Base-by-base conservation (phyloP, 1,140 invertebrate genomes). In the Ylistrum balloti region DNA sequence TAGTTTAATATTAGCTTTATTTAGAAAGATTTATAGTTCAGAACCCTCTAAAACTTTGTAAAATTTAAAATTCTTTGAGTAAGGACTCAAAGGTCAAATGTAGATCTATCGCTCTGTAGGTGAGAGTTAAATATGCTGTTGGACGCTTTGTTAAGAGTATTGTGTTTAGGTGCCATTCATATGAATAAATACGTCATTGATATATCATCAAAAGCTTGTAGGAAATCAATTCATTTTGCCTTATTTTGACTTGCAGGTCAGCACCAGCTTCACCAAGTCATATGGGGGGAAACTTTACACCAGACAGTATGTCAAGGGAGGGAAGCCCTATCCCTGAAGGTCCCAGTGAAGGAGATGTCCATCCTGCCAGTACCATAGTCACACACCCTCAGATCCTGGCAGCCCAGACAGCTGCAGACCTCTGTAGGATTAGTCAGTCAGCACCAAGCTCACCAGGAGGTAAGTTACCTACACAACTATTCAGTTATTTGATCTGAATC, bases 201-300 rank as follows among this genome's bases (percentile, higher is more conserved):
- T 45, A 17, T 17, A 45, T 9, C 41, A 45, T 45, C 9, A 7
- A 17, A 45, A 1, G 41, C 41, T 45, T 45, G 7, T 17, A 45
- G 1, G 41, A 45, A 45, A 13, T n/a, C 9, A 41, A 86, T 28
- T 91, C 34, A 17, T 20, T 20, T 48, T 85, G 0, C 5, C 17
- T 33, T 89, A 7, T 86, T 15, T 88, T 74, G 22, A 17, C 28
- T 5, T 89, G 20, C 88, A 98, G 98, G 96, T 99, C 98, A 96
- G 98, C 98, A 28, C 98, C 98, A 74, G 98, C 98, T 38, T 99
- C 98, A 86, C 98, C 98, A 45, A 99, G 98, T 95, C 98, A 99
- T 94, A 98, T 99, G 94, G 95, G 94, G 93, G 98, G 98, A 33
- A 96, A 98, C 91, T 98, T 98, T 95, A 99, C 98, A 10, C 98